phyloP scores from a whole-genome alignment of 2,113 vertebrate genomes.

The Muntiacus muntjak region DNA sequence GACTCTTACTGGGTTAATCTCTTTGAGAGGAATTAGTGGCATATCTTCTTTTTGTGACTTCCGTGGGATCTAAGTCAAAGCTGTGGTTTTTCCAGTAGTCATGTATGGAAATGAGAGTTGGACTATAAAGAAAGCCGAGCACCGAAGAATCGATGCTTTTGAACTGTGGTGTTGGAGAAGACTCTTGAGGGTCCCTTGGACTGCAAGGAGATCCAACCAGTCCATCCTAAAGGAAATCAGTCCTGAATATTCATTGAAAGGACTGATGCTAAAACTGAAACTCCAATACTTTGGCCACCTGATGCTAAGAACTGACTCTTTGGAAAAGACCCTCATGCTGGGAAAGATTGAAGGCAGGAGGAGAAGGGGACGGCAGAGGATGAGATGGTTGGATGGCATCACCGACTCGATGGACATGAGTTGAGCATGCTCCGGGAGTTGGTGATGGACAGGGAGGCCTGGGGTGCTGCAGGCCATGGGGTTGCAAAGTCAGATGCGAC shows the following conservation, averaged over 20 bases:
- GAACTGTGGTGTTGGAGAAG: neutral
- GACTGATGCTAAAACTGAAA: neutral
- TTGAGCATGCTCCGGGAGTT: neutral
- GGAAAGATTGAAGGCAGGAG: neutral
- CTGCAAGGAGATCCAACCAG: neutral
- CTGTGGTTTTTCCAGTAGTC: neutral
- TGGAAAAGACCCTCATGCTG: neutral
- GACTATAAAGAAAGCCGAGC: neutral
- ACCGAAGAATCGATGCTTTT: rapidly evolving
- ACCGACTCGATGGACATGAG: neutral
- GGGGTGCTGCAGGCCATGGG: neutral
- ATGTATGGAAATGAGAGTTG: neutral
- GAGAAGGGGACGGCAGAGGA: neutral
- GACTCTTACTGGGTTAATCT: neutral
- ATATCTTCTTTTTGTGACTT: neutral
- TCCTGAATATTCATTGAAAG: neutral
- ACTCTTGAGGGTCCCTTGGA: neutral
- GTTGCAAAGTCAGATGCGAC: neutral
- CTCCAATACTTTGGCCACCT: neutral
- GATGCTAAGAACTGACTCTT: neutral
- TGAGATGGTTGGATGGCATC: neutral
- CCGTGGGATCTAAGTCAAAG: neutral
- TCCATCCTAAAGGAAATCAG: neutral
- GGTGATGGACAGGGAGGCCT: neutral
- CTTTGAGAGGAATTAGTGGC: neutral